These are phyloP conservation scores for Andricus curvator DNA, from an alignment of 2,888 invertebrate genomes.

Conservation along the genomic window DNA sequence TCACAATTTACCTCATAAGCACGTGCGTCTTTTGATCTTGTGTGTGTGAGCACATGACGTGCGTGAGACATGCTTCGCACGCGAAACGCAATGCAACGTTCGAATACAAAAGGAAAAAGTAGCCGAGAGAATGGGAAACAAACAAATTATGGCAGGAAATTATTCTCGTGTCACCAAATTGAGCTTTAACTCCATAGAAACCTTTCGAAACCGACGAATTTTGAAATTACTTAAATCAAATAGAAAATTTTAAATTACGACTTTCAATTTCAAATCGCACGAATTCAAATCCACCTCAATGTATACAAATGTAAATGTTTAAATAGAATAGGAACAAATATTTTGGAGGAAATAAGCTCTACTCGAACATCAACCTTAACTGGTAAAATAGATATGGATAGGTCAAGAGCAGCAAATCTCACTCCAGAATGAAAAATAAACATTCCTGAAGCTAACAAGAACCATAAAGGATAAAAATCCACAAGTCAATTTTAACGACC, in stretches of 20 bases:
- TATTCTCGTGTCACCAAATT: slow-evolving; percentile 24
- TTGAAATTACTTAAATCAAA: neutral
- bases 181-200: slow-evolving; percentile 2
- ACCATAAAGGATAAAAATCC: neutral
- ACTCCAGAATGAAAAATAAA: neutral
- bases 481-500: neutral
- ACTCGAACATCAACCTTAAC: neutral
- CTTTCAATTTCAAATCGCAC: too few relatives aligned
- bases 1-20: neutral
- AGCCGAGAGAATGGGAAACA: slow-evolving; percentile 23
- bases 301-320: too few relatives aligned
- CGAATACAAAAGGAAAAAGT: slow-evolving; percentile 30
- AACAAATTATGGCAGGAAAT: slow-evolving; percentile 18
- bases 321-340: too few relatives aligned
- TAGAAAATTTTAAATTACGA: too few relatives aligned
- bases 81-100: slow-evolving; percentile 17
- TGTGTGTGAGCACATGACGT: slow-evolving; percentile 10
- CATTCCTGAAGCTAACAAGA: neutral
- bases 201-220: neutral
- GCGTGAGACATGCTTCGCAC: slow-evolving; percentile 35
- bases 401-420: slow-evolving; percentile 1
- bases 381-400: neutral
- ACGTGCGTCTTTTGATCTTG: slow-evolving; percentile 2
- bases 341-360: too few relatives aligned
- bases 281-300: too few relatives aligned